Percentiles rank a stretch among this genome's conserved stretches.
These are phyloP conservation scores for Chinchilla lanigera DNA, from an alignment of 2,113 vertebrate genomes.

Conservation along the genomic window DNA sequence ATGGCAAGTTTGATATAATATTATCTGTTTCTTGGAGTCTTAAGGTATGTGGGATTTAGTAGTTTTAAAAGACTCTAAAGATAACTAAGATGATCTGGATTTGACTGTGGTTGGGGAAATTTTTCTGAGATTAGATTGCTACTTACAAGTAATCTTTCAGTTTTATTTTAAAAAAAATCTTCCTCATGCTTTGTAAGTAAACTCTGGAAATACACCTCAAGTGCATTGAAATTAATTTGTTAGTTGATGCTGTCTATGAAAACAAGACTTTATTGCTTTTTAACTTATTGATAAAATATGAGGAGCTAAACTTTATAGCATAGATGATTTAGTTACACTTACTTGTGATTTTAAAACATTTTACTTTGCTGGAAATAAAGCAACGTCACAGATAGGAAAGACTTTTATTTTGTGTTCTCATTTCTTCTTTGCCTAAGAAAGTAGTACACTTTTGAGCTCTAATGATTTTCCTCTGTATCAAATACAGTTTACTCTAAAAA, in stretches of 20 bases:
- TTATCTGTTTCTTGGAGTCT: conserved; percentile 68
- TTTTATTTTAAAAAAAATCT: conserved; percentile 47
- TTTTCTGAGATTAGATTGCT: conserved; percentile 70
- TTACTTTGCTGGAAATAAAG: background rate
- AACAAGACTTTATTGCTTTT: background rate
- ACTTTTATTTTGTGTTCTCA: conserved; percentile 2
- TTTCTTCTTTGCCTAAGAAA: conserved; percentile 23
- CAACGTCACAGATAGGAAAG: background rate
- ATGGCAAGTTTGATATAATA: conserved; percentile 62
- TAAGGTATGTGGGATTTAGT: conserved; percentile 54
- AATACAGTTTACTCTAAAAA: conserved; percentile 62
- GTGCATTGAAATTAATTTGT: conserved; percentile 2
- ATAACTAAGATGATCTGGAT: conserved; percentile 70
- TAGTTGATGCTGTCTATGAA: conserved; percentile 36
- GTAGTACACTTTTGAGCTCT: background rate
- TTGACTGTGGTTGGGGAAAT: conserved; percentile 65
- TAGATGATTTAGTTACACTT: background rate
- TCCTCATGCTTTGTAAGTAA: conserved; percentile 28
- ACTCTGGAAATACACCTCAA: conserved; percentile 37
- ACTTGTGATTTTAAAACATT: conserved; percentile 25
- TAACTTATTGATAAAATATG: background rate
- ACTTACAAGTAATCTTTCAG: conserved; percentile 57
- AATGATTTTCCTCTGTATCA: conserved; percentile 30
- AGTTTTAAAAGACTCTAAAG: conserved; percentile 72
- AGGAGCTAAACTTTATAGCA: background rate